These are phyloP conservation scores for Drosophila parvula DNA, from an alignment of 1,140 invertebrate species.

Conservation along the genomic window DNA sequence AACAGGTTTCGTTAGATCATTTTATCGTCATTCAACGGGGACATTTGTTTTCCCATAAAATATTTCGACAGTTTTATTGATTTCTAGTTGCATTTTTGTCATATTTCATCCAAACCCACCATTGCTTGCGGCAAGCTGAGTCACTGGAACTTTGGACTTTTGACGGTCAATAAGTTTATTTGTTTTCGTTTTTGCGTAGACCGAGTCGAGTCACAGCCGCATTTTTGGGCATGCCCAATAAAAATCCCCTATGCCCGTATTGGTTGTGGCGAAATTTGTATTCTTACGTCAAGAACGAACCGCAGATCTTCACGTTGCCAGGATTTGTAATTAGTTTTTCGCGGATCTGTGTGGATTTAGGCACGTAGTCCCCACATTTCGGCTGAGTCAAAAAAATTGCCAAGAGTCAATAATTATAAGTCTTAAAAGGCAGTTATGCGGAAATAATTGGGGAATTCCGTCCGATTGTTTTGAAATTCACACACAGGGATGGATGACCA, in stretches of 20 bases:
- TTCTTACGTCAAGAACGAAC: conserved; percentile 19
- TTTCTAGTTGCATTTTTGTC: conserved; percentile 59
- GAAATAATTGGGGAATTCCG: conserved; percentile 32
- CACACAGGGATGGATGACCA: not conserved
- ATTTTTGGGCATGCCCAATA: conserved; percentile 52
- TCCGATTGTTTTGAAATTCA: not conserved
- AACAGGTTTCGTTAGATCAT: conserved; percentile 60
- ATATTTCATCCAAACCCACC: conserved; percentile 26
- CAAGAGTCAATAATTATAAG: conserved; percentile 17
- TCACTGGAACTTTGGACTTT: conserved; percentile 60
- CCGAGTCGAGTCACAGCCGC: conserved; percentile 33
- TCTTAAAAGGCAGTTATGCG: conserved; percentile 24
- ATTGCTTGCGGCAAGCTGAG: conserved; percentile 33
- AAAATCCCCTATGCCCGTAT: conserved; percentile 29
- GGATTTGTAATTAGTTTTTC: conserved; percentile 39
- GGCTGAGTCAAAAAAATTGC: conserved; percentile 29
- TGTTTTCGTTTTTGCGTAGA: conserved; percentile 36
- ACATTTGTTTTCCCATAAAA: conserved; percentile 62
- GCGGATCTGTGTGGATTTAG: conserved; percentile 45
- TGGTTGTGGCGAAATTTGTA: conserved; percentile 31
- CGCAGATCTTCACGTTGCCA: conserved; percentile 19
- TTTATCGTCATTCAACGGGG: conserved; percentile 52
- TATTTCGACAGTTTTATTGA: conserved; percentile 75
- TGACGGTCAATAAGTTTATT: conserved; percentile 40
- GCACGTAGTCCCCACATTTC: conserved; percentile 58